Percentiles rank a stretch among this genome's conserved stretches.
phyloP scores from a whole-genome alignment of 2,797 vertebrate species.

The Girardinus metallicus region DNA sequence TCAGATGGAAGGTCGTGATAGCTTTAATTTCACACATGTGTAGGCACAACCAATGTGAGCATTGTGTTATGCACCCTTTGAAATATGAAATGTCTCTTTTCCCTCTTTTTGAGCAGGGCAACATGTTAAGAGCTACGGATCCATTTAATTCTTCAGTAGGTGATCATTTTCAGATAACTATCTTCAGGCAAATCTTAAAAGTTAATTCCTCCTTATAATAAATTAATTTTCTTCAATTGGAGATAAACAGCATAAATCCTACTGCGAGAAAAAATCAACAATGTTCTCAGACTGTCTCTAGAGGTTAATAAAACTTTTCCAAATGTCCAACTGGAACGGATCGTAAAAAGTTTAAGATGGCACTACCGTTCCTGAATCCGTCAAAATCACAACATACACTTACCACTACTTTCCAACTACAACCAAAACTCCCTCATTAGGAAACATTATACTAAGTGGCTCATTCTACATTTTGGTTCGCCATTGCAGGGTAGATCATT shows the following conservation, averaged over 20 bases:
- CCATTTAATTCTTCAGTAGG: constrained; percentile 31
- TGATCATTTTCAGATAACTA: constrained; percentile 32
- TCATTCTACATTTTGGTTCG: neutral
- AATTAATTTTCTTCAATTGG: constrained; percentile 4
- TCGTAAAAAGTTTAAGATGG: neutral
- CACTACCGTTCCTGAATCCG: neutral
- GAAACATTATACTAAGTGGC: neutral
- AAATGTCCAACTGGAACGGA: neutral
- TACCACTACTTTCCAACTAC: neutral
- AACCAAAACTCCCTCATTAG: neutral
- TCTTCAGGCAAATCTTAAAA: constrained; percentile 18
- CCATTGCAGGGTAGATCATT: neutral
- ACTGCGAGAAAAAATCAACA: neutral
- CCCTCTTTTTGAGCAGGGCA: constrained; percentile 53
- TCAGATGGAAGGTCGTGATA: constrained; percentile 71
- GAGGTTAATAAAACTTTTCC: neutral
- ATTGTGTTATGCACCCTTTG: constrained; percentile 46
- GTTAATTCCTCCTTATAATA: neutral
- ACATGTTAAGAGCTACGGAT: constrained; percentile 36
- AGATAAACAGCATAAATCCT: neutral
- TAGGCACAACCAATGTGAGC: constrained; percentile 67
- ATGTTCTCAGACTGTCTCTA: neutral
- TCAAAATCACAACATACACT: neutral
- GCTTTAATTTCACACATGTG: constrained; percentile 83
- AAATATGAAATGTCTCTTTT: constrained; percentile 66